Base-by-base conservation (phyloP, 2,888 invertebrate species). In the Rugalucina vietnamica region DNA sequence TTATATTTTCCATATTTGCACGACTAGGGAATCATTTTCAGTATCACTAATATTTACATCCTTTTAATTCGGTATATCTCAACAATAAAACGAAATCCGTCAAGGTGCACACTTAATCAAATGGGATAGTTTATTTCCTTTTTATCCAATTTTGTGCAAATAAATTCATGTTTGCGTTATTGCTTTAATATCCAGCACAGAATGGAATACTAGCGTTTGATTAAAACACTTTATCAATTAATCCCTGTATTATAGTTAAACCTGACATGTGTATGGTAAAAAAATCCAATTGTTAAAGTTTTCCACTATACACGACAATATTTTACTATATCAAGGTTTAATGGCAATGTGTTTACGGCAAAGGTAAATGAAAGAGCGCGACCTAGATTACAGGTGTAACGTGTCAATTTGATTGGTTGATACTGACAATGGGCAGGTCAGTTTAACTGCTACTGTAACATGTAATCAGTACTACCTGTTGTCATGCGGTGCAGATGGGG, bases 231-330 rank as follows among this genome's bases (percentile, higher is more conserved):
- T 32, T 65, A 65, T 65, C 65, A 65, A 34, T 34, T n/a, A 65
- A 65, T 34, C 65, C 65, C 2, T 65, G 65, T 12, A 65, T 18
- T 54, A n/a, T n/a, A n/a, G n/a, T 65, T 65, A 65, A 65, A 29
- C 32, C 34, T 18, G 8, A 65, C 43, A 49, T 72, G 72, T 72
- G 72, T 72, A 72, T 72, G n/a, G 14, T 27, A 43, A 37, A 34
- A 43, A 72, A 72, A 72, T 72, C 72, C 72, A 43, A 72, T 72
- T 72, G 72, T 72, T 49, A 72, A 72, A 72, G 43, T 43, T 34
- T 32, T 65, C 32, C 34, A 65, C 65, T 65, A 65, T 34, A 65
- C 65, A 65, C 65, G 65, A 65, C 65, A 65, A 65, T 65, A 34
- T 65, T 65, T 65, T 65, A 65, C 29, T 32, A 65, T 34, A 32